Evolutionary conservation across 92 coral and sea anemone genomes (phyloP).

Genomic region (Porites divaricata): DNA sequence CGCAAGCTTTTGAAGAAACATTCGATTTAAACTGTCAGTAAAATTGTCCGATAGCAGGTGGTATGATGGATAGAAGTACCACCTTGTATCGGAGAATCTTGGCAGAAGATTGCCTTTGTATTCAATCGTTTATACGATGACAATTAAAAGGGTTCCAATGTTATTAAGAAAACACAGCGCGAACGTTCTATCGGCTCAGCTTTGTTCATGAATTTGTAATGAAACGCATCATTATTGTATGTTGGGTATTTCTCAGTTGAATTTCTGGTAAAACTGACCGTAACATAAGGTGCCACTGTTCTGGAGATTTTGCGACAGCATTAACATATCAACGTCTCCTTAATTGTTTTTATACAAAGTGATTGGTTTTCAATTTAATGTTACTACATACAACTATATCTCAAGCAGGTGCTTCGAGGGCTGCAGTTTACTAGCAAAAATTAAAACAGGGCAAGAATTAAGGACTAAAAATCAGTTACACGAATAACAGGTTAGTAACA

Average conservation of each 20-base stretch:
- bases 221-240: neutral
- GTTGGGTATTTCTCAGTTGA: neutral
- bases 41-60: neutral
- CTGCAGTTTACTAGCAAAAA: neutral
- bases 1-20: neutral
- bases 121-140: neutral
- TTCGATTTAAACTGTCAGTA: neutral
- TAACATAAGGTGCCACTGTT: neutral
- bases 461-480: too few species aligned
- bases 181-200: neutral
- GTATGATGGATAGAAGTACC: neutral
- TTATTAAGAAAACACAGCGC: conserved; percentile 7
- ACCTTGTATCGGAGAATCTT: neutral
- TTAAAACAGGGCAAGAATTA: neutral
- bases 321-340: conserved; percentile 16
- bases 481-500: neutral
- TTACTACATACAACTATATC: conserved; percentile 1
- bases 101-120: neutral
- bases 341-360: conserved; percentile 19
- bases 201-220: conserved; percentile 2
- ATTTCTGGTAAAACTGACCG: neutral
- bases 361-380: conserved; percentile 27
- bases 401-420: conserved; percentile 5
- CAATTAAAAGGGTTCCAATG: neutral
- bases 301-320: neutral